These are phyloP conservation scores for Halesus radiatus DNA, from an alignment of 1,140 invertebrate genomes.

Conservation along the genomic window DNA sequence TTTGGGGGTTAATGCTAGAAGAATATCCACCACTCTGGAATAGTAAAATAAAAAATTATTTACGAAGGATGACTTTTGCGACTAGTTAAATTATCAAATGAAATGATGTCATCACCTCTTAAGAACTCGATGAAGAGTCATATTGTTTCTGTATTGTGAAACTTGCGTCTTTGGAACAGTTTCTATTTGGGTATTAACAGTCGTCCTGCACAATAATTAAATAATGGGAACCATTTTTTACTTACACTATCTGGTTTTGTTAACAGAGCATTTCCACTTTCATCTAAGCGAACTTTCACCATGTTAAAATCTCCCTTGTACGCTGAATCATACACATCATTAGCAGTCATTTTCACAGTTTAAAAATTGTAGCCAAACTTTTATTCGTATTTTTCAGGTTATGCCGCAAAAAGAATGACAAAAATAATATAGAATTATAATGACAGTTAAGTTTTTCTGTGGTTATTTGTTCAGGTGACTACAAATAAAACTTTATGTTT, in stretches of 20 bases:
- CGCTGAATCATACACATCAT: constrained; percentile 60
- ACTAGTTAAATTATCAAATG: no score
- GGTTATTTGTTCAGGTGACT: background rate
- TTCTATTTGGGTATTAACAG: no score
- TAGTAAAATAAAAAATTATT: no score
- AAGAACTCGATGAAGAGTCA: no score
- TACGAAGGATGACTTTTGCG: no score
- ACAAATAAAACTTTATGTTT: no score
- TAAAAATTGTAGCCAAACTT: background rate
- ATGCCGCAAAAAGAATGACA: constrained; percentile 23
- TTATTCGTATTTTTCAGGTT: constrained; percentile 29
- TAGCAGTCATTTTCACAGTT: constrained; percentile 33
- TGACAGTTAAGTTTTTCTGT: background rate
- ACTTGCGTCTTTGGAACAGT: no score
- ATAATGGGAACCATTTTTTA: background rate
- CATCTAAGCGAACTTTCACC: constrained; percentile 59
- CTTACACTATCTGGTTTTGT: constrained; percentile 59
- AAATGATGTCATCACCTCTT: no score
- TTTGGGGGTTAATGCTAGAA: no score
- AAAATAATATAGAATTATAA: background rate
- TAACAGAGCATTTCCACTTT: constrained; percentile 59
- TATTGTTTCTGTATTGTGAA: no score
- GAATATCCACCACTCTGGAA: no score
- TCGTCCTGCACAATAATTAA: no score
- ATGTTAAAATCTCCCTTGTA: constrained; percentile 63